Evolutionary conservation across 2,888 invertebrate genomes (phyloP), one percentile per base, ranked within the genome.

Genomic region (Cheilosia soror): DNA sequence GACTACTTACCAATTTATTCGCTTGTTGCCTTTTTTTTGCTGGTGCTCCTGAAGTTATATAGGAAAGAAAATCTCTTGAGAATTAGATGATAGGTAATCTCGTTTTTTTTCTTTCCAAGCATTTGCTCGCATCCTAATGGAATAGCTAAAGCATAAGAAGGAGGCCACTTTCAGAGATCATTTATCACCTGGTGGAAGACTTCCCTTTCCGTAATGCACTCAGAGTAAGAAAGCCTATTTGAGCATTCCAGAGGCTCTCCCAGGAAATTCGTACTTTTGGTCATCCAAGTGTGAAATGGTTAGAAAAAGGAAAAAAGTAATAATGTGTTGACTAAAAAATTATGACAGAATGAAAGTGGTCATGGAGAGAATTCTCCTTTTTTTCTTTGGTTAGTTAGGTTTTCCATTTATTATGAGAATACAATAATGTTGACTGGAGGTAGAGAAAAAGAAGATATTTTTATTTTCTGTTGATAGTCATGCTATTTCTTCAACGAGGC

Each of bases 111-210:
- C 60, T 5, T 31, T 15, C 37, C 69, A 69, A 53, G 27, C 47
- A 44, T 42, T 29, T 42, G 27, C n/a, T 57, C 33, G 31, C 53
- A 29, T 15, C 27, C 29, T 53, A 29, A 53, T 53, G 69, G 37
- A 63, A 69, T 75, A n/a, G 42, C 15, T 49, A 62, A 37, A 42
- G 51, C 6, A 51, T 47, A 44, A 47, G 37, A 58, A 60, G 49
- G 15, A 37, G 42, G n/a, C 5, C 44, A 55, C 73, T 76, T 58
- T 9, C n/a, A 25, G 58, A 20, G 58, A 65, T 71, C 69, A 76
- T 81, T 81, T 81, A 60, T 81, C 81, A 81, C 81, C 76, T 76
- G 81, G 15, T 29, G 27, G 6, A 33, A 44, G 47, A 65, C 31
- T 40, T n/a, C 27, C 27, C 7, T 57, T 57, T 20, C 57, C 37